Conservation (phyloP, 2,797 vertebrate species). For the Toxotes lorentzi region DNA sequence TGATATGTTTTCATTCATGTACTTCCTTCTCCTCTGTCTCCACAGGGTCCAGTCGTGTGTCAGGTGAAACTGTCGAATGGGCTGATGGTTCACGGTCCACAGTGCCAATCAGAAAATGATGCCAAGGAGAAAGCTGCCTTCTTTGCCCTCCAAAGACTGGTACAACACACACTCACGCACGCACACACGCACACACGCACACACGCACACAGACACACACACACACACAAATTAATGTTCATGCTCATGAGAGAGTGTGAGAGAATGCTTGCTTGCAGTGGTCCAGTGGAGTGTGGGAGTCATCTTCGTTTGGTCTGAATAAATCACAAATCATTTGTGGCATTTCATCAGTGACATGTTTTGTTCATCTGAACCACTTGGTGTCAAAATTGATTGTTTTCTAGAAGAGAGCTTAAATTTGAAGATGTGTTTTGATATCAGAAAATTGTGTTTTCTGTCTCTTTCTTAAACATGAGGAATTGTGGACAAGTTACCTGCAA, state of each 20-base stretch:
- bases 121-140: slow-evolving; percentile 96
- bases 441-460: too few relatives aligned
- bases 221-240: neutral
- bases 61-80: slow-evolving; percentile 96
- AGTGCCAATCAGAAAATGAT: slow-evolving; percentile 93
- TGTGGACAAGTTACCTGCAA: too few relatives aligned
- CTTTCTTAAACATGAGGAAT: too few relatives aligned
- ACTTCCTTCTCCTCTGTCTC: neutral
- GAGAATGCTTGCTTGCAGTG: neutral
- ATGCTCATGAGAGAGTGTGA: neutral
- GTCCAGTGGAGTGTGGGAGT: neutral
- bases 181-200: neutral
- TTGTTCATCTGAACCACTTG: too few relatives aligned
- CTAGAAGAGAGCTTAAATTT: too few relatives aligned
- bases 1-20: neutral
- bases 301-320: neutral
- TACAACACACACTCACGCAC: slow-evolving; percentile 63
- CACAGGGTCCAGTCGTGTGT: slow-evolving; percentile 91
- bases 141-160: slow-evolving; percentile 94
- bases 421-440: too few relatives aligned
- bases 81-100: slow-evolving; percentile 92
- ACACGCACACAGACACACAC: neutral
- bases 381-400: too few relatives aligned
- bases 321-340: neutral
- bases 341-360: too few relatives aligned